phyloP scores from a whole-genome alignment of 2,888 invertebrate genomes.

The Leistus spinibarbis region DNA sequence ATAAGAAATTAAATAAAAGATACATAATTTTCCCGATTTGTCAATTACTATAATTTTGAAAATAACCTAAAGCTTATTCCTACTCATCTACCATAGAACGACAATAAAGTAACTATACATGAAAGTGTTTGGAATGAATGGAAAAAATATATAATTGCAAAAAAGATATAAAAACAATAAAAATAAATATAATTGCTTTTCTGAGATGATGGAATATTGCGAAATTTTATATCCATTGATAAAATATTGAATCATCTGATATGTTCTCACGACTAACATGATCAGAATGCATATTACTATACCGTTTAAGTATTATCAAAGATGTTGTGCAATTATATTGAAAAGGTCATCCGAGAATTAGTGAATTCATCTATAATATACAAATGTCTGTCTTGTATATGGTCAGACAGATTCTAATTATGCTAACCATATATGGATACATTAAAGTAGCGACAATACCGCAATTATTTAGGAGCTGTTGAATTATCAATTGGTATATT shows the following conservation, averaged over 20 bases:
- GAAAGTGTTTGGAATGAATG: no score
- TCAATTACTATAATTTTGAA: no score
- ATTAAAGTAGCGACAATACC: neutral
- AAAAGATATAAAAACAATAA: neutral
- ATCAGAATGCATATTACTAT: conserved; percentile 14
- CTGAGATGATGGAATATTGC: neutral
- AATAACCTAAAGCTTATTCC: no score
- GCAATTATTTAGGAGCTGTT: no score
- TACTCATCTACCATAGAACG: no score
- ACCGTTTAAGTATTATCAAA: neutral
- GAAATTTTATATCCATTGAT: conserved; percentile 3
- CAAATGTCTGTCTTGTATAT: neutral
- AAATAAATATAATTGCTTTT: neutral
- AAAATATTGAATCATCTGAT: conserved; percentile 7
- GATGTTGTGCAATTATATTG: neutral
- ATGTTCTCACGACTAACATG: neutral
- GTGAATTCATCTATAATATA: neutral
- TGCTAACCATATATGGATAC: neutral
- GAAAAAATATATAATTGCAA: no score
- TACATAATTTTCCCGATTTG: no score
- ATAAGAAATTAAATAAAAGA: neutral
- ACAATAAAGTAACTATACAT: no score
- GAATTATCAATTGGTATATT: no score
- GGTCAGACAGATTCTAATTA: neutral
- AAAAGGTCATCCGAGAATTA: neutral